A percentile compares a stretch with the other conserved stretches of the same genome.
phyloP scores from a whole-genome alignment of 1,140 invertebrate genomes.

The Calephelis virginiensis region DNA sequence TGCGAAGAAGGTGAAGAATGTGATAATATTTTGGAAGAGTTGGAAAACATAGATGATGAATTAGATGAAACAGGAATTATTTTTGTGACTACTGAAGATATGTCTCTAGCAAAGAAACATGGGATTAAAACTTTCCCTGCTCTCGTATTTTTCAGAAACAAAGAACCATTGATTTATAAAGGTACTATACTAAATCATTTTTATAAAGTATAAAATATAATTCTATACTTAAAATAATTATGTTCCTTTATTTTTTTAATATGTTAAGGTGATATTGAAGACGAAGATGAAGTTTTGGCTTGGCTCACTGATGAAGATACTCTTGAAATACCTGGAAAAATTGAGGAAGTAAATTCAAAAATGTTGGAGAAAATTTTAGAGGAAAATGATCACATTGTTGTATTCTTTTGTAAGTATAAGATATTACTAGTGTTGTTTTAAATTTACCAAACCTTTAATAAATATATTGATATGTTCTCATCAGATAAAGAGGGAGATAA shows the following conservation, averaged over 20 bases:
- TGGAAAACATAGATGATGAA: constrained; percentile 96
- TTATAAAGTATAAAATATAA: too few relatives aligned
- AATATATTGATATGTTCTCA: constrained; percentile 6
- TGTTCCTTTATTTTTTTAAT: too few relatives aligned
- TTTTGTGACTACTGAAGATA: constrained; percentile 95
- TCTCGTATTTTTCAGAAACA: constrained; percentile 94
- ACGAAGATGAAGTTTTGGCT: constrained; percentile 93
- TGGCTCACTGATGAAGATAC: constrained; percentile 96
- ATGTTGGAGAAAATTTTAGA: constrained; percentile 95
- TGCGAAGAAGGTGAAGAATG: constrained; percentile 93
- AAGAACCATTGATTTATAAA: constrained; percentile 88
- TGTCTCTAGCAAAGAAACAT: constrained; percentile 88
- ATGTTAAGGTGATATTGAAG: constrained; percentile 86
- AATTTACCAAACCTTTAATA: neutral
- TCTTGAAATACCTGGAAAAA: constrained; percentile 93
- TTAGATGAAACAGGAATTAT: constrained; percentile 95
- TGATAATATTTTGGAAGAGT: constrained; percentile 89
- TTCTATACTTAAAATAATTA: too few relatives aligned
- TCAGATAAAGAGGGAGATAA: constrained; percentile 93
- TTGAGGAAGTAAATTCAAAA: constrained; percentile 94
- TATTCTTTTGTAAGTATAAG: constrained; percentile 92
- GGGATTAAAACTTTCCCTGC: constrained; percentile 91
- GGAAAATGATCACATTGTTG: constrained; percentile 93
- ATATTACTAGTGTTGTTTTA: neutral
- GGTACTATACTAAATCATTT: constrained; percentile 37